Evolutionary conservation across 2,797 vertebrate species (phyloP), one percentile per base, ranked within the genome.

Genomic region (Pseudochromis fuscus): DNA sequence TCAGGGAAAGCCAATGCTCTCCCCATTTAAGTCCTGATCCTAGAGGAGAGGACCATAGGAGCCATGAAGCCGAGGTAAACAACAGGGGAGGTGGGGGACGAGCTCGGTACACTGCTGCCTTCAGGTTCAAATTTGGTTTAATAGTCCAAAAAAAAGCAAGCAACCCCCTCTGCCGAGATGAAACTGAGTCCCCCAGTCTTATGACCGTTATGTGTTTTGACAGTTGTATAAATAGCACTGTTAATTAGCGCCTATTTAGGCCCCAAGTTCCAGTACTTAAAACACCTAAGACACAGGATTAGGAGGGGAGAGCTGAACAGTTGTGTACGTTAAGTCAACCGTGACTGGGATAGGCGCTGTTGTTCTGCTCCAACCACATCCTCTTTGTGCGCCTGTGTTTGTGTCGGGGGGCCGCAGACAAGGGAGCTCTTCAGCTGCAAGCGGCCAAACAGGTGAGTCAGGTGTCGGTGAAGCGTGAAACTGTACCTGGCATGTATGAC

Each of bases 381-480:
- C 88, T 89, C 68, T 80, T 58, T 68, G 56, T 67, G 42, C 67
- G 69, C 28, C 16, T 71, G 70, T 56, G 61, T 82, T 63, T 74
- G 71, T 38, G 30, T 56, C 50, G 60, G 57, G 59, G 81, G 75
- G 77, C 48, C 50, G 31, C 59, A 71, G 81, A 77, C 72, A 51
- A 75, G 77, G 75, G 69, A 72, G 61, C 62, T 84, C 19, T 82
- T 48, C 37, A 49, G 48, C 81, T 80, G 75, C 38, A 84, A 90
- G 89, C 88, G 82, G 86, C 74, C 80, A 86, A 92, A 93, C 92
- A 93, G 89, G 92, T 93, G 89, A 90, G 86, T 91, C 90, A 71
- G 89, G 90, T 89, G 88, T 86, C 44, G 8, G 67, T 30, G 55
- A 74, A 77, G 87, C 19, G 10, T 79, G 85, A 92, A 92, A 92